These are phyloP conservation scores for Pangasius djambal DNA, from an alignment of 2,797 vertebrate genomes.

Conservation along the genomic window DNA sequence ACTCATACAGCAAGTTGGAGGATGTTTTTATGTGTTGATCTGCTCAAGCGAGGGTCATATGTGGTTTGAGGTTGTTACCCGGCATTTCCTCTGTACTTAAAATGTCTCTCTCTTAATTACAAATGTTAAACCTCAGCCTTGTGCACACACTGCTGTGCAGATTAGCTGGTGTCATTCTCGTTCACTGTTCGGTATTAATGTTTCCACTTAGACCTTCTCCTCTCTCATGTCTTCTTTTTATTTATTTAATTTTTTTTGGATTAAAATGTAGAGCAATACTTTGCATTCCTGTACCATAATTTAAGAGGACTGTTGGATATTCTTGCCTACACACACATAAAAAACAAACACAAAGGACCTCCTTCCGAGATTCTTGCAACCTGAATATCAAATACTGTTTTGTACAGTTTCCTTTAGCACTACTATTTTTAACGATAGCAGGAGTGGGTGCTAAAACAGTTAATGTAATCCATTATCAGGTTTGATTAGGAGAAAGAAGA, in stretches of 20 bases:
- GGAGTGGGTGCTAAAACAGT: background rate
- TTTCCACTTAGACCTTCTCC: background rate
- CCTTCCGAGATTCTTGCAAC: background rate
- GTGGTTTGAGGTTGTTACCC: conserved; percentile 18
- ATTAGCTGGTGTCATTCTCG: background rate
- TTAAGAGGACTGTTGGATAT: background rate
- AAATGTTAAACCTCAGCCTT: background rate
- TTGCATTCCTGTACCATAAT: background rate
- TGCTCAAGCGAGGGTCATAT: background rate
- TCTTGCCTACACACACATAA: background rate
- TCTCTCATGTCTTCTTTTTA: too few relatives aligned
- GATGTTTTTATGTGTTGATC: background rate
- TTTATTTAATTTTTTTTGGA: background rate
- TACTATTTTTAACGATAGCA: background rate
- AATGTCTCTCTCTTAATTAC: background rate
- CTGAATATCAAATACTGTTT: background rate
- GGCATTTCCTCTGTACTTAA: background rate
- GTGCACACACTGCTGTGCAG: background rate
- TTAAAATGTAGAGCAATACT: background rate
- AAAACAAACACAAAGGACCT: background rate
- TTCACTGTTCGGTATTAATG: background rate
- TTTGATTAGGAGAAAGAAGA: background rate
- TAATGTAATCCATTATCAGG: background rate
- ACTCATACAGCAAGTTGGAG: background rate
- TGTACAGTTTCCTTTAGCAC: too few relatives aligned